Conservation (phyloP, 2,888 invertebrate genomes). For the Pinctada fucata region DNA sequence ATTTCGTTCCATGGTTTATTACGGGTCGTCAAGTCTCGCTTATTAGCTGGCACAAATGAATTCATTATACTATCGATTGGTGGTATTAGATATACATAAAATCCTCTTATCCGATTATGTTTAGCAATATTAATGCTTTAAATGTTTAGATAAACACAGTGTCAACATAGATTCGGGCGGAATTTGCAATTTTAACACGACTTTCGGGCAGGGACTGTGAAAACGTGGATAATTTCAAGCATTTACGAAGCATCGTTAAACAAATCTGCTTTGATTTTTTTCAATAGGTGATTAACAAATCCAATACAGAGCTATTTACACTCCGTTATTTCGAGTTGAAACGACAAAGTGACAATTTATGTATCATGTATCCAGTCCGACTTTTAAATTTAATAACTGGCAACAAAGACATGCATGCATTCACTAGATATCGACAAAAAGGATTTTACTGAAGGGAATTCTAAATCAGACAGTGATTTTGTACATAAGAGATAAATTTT, state of each 20-base stretch:
- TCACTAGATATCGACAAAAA: not conserved
- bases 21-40: not conserved
- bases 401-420: not conserved
- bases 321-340: too few relatives aligned
- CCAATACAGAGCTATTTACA: too few relatives aligned
- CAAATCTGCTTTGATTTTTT: too few relatives aligned
- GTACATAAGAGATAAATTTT: too few relatives aligned
- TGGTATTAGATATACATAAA: not conserved
- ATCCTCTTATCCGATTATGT: not conserved
- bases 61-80: not conserved
- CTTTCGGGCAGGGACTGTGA: not conserved
- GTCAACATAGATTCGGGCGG: too few relatives aligned
- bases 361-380: not conserved
- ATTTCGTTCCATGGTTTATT: not conserved
- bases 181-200: not conserved
- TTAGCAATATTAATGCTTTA: not conserved
- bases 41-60: not conserved
- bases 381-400: not conserved
- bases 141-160: not conserved
- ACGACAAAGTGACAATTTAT: too few relatives aligned
- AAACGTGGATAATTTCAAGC: too few relatives aligned
- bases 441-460: too few relatives aligned
- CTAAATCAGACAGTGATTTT: too few relatives aligned
- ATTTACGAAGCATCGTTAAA: too few relatives aligned
- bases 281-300: not conserved